Evolutionary conservation across 2,888 invertebrate genomes (phyloP).

Genomic region (Stramonita haemastoma): DNA sequence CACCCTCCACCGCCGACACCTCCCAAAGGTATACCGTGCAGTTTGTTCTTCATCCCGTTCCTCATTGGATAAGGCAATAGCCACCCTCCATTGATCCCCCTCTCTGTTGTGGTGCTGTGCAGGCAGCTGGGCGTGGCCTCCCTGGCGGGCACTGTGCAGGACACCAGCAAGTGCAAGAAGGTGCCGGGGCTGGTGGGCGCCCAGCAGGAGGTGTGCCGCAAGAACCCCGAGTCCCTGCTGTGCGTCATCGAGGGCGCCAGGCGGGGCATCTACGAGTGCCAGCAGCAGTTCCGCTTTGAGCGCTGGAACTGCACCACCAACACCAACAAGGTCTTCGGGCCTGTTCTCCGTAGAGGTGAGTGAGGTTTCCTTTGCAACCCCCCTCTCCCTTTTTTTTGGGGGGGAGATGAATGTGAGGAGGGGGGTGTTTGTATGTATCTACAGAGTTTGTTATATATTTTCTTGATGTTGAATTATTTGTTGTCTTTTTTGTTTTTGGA

Average conservation of each 20-base stretch:
- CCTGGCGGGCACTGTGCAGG: constrained; percentile 55
- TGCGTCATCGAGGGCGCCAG: constrained; percentile 80
- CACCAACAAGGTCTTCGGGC: constrained; percentile 79
- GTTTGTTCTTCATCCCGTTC: too few species aligned
- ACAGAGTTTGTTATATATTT: too few species aligned
- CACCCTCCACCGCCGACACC: too few species aligned
- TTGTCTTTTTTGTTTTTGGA: too few species aligned
- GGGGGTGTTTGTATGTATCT: too few species aligned
- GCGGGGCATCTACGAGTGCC: constrained; percentile 81
- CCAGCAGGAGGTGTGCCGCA: constrained; percentile 79
- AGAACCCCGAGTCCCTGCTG: constrained; percentile 80
- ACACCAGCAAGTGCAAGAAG: constrained; percentile 59
- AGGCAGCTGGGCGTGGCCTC: constrained; percentile 72
- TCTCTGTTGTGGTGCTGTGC: neutral
- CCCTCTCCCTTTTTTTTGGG: neutral
- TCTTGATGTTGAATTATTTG: too few species aligned
- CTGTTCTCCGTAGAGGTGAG: constrained; percentile 79
- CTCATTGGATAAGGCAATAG: too few species aligned
- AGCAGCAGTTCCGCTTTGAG: constrained; percentile 80
- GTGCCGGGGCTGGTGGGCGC: constrained; percentile 69
- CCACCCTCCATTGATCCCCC: too few species aligned
- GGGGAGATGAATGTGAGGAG: too few species aligned
- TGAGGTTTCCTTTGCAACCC: neutral
- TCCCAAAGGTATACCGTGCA: too few species aligned
- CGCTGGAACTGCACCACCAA: constrained; percentile 81